Base-by-base conservation (phyloP, 2,797 vertebrate species). In the Acridotheres tristis region DNA sequence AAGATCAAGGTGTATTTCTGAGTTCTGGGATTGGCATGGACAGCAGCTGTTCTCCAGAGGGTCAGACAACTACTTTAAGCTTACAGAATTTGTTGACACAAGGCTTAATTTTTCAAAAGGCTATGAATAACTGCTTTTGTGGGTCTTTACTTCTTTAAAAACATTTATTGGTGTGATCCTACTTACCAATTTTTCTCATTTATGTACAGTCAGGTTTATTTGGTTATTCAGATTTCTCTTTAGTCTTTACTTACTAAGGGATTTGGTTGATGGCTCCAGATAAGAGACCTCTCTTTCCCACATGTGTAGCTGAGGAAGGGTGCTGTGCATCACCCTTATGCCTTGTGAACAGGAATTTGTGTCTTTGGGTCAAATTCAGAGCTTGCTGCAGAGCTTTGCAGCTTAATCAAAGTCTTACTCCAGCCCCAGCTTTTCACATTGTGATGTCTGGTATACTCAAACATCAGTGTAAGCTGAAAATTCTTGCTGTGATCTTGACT, bases 351-450 rank as follows among this genome's bases (percentile, higher is more conserved):
- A 36, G 50, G 45, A 27, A n/a, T 48, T 57, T 87, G 22, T 1
- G 7, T 43, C 54, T 89, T 68, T 23, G 40, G 48, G 38, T 16
- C 10, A 43, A 16, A 76, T 63, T 76, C 79, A 61, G 59, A 65
- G 16, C 11, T 42, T 67, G 55, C 9, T 61, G 11, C 71, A 48
- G 50, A n/a, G 50, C 19, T 66, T 0, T 55, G n/a, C 43, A 74
- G 14, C 22, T 90, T 69, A 25, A 51, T 66, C 25, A 7, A 71
- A 81, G 50, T 42, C 58, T 57, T 20, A 29, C 53, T 92, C 45
- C 22, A 69, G 18, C 7, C 11, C 27, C 29, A 59, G 0, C 4
- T 47, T 32, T 81, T 69, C 26, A 57, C 1, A 0, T 32, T 26
- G 45, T 16, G n/a, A 6, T 61, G 26, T 40, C 67, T 50, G 10